A percentile compares a stretch with the other conserved stretches of the same genome.
Evolutionary conservation across 1,140 invertebrate genomes (phyloP).

Genomic region (Heliconius himera): DNA sequence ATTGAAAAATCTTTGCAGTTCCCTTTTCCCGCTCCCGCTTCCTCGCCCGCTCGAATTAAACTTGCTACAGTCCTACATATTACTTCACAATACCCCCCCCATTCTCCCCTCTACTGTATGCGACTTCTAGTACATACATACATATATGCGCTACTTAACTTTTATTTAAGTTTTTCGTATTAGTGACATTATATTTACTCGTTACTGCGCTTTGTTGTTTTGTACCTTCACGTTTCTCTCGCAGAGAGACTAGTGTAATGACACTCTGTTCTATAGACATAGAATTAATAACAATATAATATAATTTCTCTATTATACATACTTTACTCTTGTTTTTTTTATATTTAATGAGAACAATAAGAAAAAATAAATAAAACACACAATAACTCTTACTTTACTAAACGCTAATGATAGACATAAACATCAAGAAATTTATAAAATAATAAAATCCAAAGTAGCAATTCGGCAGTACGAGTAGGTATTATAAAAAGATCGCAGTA

Average conservation of each 20-base stretch:
- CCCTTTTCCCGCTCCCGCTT: conserved; percentile 43
- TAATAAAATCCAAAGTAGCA: conserved; percentile 12
- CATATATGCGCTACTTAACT: neutral
- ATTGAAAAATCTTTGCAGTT: conserved; percentile 80
- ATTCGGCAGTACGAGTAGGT: neutral
- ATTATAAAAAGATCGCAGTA: conserved; percentile 34
- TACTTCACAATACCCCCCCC: conserved; percentile 39
- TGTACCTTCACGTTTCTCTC: neutral
- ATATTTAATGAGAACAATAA: too few species aligned
- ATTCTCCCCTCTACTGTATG: neutral
- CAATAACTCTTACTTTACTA: neutral
- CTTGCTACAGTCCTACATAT: conserved; percentile 54
- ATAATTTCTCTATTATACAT: too few species aligned
- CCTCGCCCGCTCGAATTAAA: conserved; percentile 58
- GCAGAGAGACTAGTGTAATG: too few species aligned
- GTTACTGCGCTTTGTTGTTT: neutral
- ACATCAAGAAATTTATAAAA: neutral
- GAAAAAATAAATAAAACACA: neutral
- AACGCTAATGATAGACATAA: neutral
- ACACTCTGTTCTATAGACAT: too few species aligned
- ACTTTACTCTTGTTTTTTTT: too few species aligned
- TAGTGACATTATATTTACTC: neutral
- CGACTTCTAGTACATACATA: conserved; percentile 15
- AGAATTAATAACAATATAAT: too few species aligned
- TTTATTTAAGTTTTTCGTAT: neutral